Evolutionary conservation across 2,113 vertebrate genomes (phyloP), one percentile per base, ranked within the genome.

Genomic region (Aegotheles bennettii): DNA sequence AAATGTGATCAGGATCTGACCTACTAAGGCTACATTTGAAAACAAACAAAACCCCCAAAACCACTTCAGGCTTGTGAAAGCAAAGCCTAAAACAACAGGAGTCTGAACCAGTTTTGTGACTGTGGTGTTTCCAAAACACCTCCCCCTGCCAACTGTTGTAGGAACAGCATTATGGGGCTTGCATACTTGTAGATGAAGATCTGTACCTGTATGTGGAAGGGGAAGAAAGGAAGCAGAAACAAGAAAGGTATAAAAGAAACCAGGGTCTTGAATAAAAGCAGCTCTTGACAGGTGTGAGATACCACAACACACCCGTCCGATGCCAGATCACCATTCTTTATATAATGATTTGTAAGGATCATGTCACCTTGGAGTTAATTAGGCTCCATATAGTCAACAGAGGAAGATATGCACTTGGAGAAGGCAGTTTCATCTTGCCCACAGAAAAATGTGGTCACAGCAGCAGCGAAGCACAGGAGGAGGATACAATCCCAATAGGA

Each of bases 61-160:
- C 45, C 26, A 74, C 16, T 25, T 51, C 11, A 67, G 18, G 16
- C 23, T 68, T 57, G n/a, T 38, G n/a, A 73, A 23, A 9, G 25
- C 24, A 92, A 81, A 76, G 16, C 25, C 9, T 76, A 16, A 16
- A 70, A 59, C 14, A 60, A 26, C 4, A 31, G 9, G 15, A 43
- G 25, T 43, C 43, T 18, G 13, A 38, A 54, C 3, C 0, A 0
- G 3, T 68, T 69, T 70, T 0, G 1, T 35, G 15, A 47, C 6
- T 31, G 19, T 43, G 31, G 31, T 31, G 36, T 38, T 65, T 64
- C 51, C 45, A 70, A 48, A 57, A 45, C 10, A 59, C n/a, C 9
- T 16, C 5, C 15, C 9, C 8, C 5, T 15, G 2, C 7, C 29
- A 57, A 6, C 2, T 14, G 43, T 3, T 28, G 18, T 31, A 60